Percentiles rank a stretch among this genome's conserved stretches.
Evolutionary conservation across 2,888 invertebrate species (phyloP).

Genomic region (Caenorhabditis sp.): DNA sequence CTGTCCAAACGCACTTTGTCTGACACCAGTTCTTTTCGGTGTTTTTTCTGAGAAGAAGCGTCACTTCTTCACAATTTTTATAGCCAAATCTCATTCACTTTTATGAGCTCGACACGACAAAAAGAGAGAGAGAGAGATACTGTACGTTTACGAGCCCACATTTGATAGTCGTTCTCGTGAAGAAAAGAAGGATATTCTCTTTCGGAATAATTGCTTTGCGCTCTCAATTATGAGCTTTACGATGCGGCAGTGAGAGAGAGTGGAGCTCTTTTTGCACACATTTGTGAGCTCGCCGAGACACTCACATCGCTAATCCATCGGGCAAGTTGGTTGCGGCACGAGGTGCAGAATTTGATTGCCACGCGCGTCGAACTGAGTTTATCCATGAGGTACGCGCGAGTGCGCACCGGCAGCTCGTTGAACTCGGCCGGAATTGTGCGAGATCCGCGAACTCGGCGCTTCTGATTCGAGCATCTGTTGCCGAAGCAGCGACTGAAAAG

Average conservation of each 20-base stretch:
- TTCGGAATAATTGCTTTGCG: no score
- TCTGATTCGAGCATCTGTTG: slow-evolving; percentile 31
- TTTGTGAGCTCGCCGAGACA: background rate
- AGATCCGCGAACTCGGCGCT: slow-evolving; percentile 15
- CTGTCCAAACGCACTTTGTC: no score
- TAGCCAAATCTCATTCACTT: no score
- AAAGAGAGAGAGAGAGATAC: no score
- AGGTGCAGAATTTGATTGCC: slow-evolving; percentile 40
- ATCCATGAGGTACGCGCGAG: slow-evolving; percentile 47
- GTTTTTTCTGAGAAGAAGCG: no score
- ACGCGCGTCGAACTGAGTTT: slow-evolving; percentile 32
- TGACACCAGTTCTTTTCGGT: no score
- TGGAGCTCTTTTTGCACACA: no score
- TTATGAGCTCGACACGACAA: no score
- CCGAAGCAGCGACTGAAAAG: slow-evolving; percentile 38
- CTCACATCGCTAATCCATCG: slow-evolving; percentile 32
- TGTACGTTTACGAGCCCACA: slow-evolving; percentile 23
- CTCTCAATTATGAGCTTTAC: no score
- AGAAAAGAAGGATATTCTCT: no score
- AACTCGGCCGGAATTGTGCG: slow-evolving; percentile 39
- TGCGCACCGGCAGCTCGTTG: slow-evolving; percentile 11
- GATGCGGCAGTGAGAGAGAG: no score
- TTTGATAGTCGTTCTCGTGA: background rate
- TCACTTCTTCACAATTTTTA: no score
- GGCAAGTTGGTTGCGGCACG: slow-evolving; percentile 31